Percentiles rank a stretch among this genome's conserved stretches.
Conservation (phyloP, 2,113 vertebrate genomes). For the Neodon shergylaensis region DNA sequence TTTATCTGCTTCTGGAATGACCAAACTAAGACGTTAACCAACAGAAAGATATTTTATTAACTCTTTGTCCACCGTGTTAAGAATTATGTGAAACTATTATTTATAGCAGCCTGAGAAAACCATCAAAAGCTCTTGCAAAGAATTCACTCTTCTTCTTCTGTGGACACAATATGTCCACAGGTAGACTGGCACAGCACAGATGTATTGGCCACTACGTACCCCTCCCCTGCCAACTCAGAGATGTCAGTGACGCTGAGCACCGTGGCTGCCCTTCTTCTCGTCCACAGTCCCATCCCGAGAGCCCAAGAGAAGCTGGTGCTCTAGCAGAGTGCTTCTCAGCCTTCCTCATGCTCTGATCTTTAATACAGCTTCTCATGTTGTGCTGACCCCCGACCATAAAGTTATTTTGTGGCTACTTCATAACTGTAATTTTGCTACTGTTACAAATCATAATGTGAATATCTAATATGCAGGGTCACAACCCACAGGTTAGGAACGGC, state of each 20-base stretch:
- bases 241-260: neutral
- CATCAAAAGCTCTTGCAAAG: neutral
- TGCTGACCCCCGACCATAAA: neutral
- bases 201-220: neutral
- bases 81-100: constrained; percentile 11
- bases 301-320: neutral
- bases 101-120: neutral
- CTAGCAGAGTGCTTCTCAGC: neutral
- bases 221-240: neutral
- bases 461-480: neutral
- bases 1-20: constrained; percentile 73
- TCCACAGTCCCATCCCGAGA: neutral
- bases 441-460: neutral
- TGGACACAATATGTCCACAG: neutral
- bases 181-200: neutral
- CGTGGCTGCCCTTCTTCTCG: neutral
- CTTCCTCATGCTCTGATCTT: neutral
- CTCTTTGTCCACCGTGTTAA: constrained; percentile 8
- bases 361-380: neutral
- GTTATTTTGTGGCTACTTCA: neutral
- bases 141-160: neutral
- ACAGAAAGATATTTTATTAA: constrained; percentile 61
- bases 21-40: constrained; percentile 67
- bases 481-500: neutral
- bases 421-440: neutral